A percentile compares a stretch with the other conserved stretches of the same genome.
Evolutionary conservation across 2,797 vertebrate species (phyloP).

Genomic region (Danio choprae): DNA sequence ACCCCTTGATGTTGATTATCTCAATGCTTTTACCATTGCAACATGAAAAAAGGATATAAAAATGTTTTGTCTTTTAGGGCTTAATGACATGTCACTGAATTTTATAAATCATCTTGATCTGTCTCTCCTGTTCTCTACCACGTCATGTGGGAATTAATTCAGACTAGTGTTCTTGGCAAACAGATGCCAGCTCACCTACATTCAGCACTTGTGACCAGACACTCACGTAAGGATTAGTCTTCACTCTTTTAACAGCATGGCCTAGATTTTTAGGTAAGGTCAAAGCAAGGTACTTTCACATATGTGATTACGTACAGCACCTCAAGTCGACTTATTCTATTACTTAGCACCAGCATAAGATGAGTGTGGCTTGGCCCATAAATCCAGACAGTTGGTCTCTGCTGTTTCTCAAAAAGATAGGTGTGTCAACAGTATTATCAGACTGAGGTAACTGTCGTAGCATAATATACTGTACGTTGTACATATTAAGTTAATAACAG

Average conservation of each 20-base stretch:
- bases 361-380: background rate
- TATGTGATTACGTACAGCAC: slow-evolving; percentile 16
- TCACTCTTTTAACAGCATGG: slow-evolving; percentile 43
- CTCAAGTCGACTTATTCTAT: background rate
- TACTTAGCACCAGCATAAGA: slow-evolving; percentile 4
- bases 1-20: background rate
- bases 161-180: slow-evolving; percentile 14
- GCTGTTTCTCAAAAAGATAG: background rate
- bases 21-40: background rate
- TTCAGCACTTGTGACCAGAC: slow-evolving; percentile 48
- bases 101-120: background rate
- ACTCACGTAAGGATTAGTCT: slow-evolving; percentile 50
- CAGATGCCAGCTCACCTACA: slow-evolving; percentile 46
- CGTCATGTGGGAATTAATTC: slow-evolving; percentile 18
- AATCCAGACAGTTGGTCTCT: background rate
- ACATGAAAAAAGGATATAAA: background rate
- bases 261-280: slow-evolving; percentile 48
- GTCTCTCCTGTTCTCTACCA: background rate
- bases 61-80: slow-evolving; percentile 5
- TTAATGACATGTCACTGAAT: slow-evolving; percentile 22
- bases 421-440: background rate
- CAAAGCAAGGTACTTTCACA: slow-evolving; percentile 39
- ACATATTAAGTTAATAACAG: background rate
- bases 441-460: background rate
- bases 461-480: background rate